phyloP scores from a whole-genome alignment of 2,797 vertebrate genomes.

The Artibeus lituratus region DNA sequence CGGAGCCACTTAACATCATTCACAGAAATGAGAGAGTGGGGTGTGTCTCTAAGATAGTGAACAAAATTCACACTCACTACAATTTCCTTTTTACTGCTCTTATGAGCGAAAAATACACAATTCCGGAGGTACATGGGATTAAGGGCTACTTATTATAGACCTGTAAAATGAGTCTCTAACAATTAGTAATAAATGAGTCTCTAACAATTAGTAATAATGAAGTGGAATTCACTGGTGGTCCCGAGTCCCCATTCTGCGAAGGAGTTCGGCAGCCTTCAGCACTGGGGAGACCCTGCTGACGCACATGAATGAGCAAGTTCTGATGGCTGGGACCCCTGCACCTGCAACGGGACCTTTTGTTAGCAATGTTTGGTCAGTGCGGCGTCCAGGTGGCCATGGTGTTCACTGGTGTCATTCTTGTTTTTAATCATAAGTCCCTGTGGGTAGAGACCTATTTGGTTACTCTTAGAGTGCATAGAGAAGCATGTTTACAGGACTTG shows the following conservation, averaged over 20 bases:
- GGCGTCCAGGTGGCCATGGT: background rate
- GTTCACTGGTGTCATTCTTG: background rate
- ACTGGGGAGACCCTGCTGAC: background rate
- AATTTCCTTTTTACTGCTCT: background rate
- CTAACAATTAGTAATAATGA: background rate
- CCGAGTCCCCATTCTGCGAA: background rate
- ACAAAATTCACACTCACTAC: background rate
- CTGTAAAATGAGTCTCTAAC: background rate
- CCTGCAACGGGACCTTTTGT: background rate
- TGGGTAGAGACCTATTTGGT: background rate
- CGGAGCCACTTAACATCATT: background rate
- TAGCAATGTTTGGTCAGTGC: background rate
- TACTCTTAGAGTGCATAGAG: background rate
- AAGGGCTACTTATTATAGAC: background rate
- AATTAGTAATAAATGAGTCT: too few species aligned
- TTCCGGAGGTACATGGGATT: background rate
- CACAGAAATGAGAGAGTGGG: background rate
- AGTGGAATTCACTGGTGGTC: background rate
- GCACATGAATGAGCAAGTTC: background rate
- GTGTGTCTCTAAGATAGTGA: background rate
- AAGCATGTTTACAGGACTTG: background rate
- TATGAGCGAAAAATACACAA: background rate
- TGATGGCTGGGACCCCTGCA: background rate
- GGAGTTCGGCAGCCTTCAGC: background rate
- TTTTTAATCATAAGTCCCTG: background rate